Evolutionary conservation across 2,888 invertebrate species (phyloP).

Genomic region (Caenorhabditis virilis): DNA sequence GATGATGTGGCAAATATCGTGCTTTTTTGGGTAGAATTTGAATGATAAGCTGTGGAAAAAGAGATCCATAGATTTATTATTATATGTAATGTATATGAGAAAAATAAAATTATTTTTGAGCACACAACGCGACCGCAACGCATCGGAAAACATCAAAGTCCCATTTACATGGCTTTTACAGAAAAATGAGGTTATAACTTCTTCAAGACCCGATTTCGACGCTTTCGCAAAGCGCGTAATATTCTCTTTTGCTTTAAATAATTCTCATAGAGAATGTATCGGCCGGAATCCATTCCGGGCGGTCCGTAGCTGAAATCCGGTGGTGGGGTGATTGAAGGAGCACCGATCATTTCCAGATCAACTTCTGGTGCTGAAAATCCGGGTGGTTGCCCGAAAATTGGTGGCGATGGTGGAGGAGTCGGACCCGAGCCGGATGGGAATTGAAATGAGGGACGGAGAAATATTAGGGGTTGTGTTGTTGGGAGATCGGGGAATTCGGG

Average conservation of each 20-base stretch:
- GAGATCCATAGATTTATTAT: too few species aligned
- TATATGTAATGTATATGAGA: not conserved
- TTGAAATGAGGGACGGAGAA: not conserved
- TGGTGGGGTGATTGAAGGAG: slow-evolving; percentile 35
- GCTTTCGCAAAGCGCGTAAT: slow-evolving; percentile 20
- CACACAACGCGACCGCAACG: too few species aligned
- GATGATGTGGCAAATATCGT: too few species aligned
- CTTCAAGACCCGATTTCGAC: slow-evolving; percentile 11
- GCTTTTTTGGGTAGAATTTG: too few species aligned
- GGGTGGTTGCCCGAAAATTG: slow-evolving; percentile 10
- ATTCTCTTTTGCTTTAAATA: slow-evolving; percentile 27
- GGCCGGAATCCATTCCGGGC: slow-evolving; percentile 26
- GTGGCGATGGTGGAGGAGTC: slow-evolving; percentile 32
- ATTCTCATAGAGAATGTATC: slow-evolving; percentile 17
- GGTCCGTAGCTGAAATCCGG: slow-evolving; percentile 41
- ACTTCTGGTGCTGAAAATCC: not conserved
- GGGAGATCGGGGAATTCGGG: slow-evolving; percentile 3
- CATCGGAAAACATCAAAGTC: too few species aligned
- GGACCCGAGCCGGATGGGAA: too few species aligned
- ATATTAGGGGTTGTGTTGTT: not conserved
- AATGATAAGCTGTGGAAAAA: too few species aligned
- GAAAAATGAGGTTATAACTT: not conserved
- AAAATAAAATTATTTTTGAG: too few species aligned
- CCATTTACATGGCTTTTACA: not conserved
- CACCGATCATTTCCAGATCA: slow-evolving; percentile 28